Conservation (phyloP, 2,888 invertebrate genomes). For the Eustalomyia histrio region DNA sequence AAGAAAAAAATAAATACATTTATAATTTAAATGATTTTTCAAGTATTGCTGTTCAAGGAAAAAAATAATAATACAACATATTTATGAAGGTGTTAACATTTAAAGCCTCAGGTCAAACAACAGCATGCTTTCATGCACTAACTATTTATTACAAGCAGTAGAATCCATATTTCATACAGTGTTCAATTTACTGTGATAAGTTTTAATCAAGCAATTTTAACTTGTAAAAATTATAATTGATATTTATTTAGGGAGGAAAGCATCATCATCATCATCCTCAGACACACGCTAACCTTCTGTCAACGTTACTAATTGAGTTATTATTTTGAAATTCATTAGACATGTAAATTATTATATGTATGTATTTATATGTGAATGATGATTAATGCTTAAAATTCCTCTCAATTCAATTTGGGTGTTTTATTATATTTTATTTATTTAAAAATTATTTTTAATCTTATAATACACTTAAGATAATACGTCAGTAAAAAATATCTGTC, state of each 20-base stretch:
- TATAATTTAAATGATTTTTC: slow-evolving; percentile 42
- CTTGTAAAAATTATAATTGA: neutral
- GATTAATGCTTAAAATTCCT: too few relatives aligned
- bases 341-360: slow-evolving; percentile 42
- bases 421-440: too few relatives aligned
- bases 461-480: too few relatives aligned
- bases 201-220: slow-evolving; percentile 30
- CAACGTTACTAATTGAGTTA: slow-evolving; percentile 49
- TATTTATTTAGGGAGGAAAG: slow-evolving; percentile 8
- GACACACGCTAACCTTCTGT: neutral
- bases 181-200: slow-evolving; percentile 49
- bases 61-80: slow-evolving; percentile 57
- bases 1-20: slow-evolving; percentile 15
- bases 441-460: too few relatives aligned
- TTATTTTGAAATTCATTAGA: slow-evolving; percentile 55
- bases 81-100: slow-evolving; percentile 59
- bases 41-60: neutral
- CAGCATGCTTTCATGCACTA: slow-evolving; percentile 45
- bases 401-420: too few relatives aligned
- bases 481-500: too few relatives aligned
- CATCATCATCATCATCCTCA: too few relatives aligned
- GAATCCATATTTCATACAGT: slow-evolving; percentile 9
- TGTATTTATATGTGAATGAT: too few relatives aligned
- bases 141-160: neutral
- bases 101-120: slow-evolving; percentile 52